phyloP scores from a whole-genome alignment of 2,113 vertebrate genomes.

The Bambusicola thoracicus region DNA sequence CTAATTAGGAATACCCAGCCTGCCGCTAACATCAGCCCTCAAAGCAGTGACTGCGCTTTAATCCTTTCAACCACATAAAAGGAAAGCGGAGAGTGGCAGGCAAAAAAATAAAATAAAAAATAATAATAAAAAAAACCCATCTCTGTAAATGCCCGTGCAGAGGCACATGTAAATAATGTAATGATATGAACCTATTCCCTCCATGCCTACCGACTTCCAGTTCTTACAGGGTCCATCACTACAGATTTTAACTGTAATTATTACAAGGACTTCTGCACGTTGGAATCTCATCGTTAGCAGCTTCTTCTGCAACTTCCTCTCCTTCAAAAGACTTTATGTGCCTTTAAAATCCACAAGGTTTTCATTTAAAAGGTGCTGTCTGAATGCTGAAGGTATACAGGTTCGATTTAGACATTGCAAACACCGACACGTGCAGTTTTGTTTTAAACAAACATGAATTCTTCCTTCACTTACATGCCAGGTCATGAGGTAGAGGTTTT shows the following conservation, averaged over 20 bases:
- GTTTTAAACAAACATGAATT: neutral
- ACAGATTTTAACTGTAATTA: neutral
- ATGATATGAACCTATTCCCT: neutral
- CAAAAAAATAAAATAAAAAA: neutral
- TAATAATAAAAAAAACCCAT: no score
- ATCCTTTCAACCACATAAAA: conserved; percentile 68
- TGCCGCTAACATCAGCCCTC: conserved; percentile 41
- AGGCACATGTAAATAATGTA: neutral
- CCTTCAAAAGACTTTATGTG: conserved; percentile 22
- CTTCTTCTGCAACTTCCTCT: conserved; percentile 48
- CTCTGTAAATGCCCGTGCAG: conserved; percentile 16
- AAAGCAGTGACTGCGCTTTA: conserved; percentile 70
- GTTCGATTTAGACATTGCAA: conserved; percentile 39
- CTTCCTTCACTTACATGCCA: conserved; percentile 72
- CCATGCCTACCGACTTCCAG: neutral
- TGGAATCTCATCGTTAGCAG: conserved; percentile 20
- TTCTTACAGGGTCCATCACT: neutral
- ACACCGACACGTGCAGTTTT: conserved; percentile 17
- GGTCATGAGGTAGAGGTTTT: conserved; percentile 65
- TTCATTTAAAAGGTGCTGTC: conserved; percentile 13
- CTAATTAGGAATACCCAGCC: conserved; percentile 68
- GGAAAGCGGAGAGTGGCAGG: conserved; percentile 9
- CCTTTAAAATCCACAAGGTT: conserved; percentile 40
- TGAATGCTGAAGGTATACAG: neutral
- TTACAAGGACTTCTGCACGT: neutral